Evolutionary conservation across 2,888 invertebrate genomes (phyloP).

Genomic region (Calliphora vomitoria): DNA sequence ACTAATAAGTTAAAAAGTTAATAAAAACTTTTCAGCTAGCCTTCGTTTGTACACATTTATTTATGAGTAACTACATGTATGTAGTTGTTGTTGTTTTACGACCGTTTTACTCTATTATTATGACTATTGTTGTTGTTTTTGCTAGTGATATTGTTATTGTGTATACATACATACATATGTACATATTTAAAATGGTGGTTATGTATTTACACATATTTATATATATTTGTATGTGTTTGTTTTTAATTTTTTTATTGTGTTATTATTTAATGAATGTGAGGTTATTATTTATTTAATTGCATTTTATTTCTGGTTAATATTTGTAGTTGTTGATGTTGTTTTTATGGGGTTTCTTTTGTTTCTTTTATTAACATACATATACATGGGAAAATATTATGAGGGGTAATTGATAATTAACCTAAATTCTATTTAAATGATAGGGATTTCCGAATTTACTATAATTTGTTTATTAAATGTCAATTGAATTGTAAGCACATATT

Average conservation of each 20-base stretch:
- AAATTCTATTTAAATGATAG: conserved; percentile 41
- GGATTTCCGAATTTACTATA: not conserved
- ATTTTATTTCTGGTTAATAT: conserved; percentile 57
- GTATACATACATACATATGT: not conserved
- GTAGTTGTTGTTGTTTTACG: conserved; percentile 30
- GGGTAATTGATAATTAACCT: conserved; percentile 58
- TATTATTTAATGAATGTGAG: conserved; percentile 63
- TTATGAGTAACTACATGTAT: not conserved
- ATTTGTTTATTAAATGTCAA: conserved; percentile 12
- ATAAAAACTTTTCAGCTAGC: no score
- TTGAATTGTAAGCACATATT: conserved; percentile 3
- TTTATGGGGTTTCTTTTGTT: conserved; percentile 15
- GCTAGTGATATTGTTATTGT: not conserved
- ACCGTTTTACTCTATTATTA: conserved; percentile 11
- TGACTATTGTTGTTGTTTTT: conserved; percentile 5
- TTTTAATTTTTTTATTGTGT: conserved; percentile 24
- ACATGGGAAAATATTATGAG: not conserved
- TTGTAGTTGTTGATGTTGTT: conserved; percentile 15
- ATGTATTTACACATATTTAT: not conserved
- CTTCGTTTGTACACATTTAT: not conserved
- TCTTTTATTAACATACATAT: not conserved
- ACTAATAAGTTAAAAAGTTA: no score
- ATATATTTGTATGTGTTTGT: not conserved
- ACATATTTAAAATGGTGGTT: conserved; percentile 8
- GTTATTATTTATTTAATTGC: conserved; percentile 69